Conservation (phyloP, 92 coral and sea anemone species). For the Palythoa heliodiscus region DNA sequence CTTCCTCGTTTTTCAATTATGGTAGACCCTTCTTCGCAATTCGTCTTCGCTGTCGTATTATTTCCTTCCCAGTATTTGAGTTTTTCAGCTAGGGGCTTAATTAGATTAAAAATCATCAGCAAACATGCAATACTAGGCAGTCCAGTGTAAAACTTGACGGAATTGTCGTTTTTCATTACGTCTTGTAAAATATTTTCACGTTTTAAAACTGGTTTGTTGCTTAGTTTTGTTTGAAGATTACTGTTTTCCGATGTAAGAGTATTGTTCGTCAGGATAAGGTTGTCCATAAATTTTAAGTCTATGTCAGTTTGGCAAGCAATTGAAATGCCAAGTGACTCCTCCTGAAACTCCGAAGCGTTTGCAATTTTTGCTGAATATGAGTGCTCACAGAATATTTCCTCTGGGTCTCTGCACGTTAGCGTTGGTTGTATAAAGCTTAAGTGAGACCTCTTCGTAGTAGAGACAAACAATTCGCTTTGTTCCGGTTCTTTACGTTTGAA, state of each 20-base stretch:
- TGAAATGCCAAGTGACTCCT: not conserved
- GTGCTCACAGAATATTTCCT: too few species aligned
- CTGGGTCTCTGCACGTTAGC: too few species aligned
- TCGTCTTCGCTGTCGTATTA: slow-evolving; percentile 12
- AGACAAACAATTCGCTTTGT: not conserved
- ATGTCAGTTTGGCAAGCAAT: slow-evolving; percentile 10
- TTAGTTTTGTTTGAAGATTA: not conserved
- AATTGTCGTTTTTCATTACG: slow-evolving; percentile 25
- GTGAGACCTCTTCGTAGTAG: not conserved
- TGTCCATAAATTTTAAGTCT: not conserved
- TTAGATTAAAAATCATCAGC: slow-evolving; percentile 41
- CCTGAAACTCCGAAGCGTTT: not conserved
- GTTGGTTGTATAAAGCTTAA: not conserved
- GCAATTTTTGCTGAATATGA: not conserved
- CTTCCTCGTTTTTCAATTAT: slow-evolving; percentile 10
- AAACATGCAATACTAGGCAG: slow-evolving; percentile 36
- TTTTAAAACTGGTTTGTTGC: not conserved
- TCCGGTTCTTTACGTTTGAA: not conserved
- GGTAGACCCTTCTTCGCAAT: slow-evolving; percentile 30
- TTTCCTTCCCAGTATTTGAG: slow-evolving; percentile 55
- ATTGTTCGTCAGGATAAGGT: not conserved
- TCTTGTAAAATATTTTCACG: slow-evolving; percentile 37
- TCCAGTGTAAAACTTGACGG: slow-evolving; percentile 51
- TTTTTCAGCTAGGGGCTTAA: slow-evolving; percentile 40
- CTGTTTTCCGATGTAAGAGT: not conserved